Evolutionary conservation across 2,888 invertebrate genomes (phyloP).

Genomic region (Vannuccia rotundouncinata): DNA sequence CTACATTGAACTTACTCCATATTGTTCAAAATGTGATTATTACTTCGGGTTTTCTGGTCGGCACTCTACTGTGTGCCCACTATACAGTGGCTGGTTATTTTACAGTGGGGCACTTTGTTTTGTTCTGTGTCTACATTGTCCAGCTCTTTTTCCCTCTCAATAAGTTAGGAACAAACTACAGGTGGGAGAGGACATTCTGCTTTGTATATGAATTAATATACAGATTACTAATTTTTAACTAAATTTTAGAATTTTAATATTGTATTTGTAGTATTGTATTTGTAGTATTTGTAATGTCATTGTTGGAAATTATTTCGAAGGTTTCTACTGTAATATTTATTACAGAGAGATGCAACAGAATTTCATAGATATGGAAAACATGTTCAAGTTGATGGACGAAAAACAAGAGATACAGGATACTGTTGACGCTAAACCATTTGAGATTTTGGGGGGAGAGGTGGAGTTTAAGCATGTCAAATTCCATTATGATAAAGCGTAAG

Average conservation of each 20-base stretch:
- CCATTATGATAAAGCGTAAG: constrained; percentile 62
- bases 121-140: constrained; percentile 86
- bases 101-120: constrained; percentile 87
- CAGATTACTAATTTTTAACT: too few species aligned
- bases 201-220: too few species aligned
- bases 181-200: too few species aligned
- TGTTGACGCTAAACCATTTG: constrained; percentile 68
- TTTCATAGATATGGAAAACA: constrained; percentile 98
- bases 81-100: constrained; percentile 69
- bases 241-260: too few species aligned
- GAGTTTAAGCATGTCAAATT: constrained; percentile 85
- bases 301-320: too few species aligned
- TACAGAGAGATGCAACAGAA: constrained; percentile 86
- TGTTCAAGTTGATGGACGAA: constrained; percentile 87
- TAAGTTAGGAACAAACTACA: constrained; percentile 95
- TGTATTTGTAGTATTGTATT: not conserved
- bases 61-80: constrained; percentile 79
- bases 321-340: not conserved
- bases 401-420: constrained; percentile 75
- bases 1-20: constrained; percentile 81
- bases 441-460: constrained; percentile 64
- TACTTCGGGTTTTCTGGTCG: constrained; percentile 73
- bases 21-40: constrained; percentile 83
- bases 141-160: constrained; percentile 87
- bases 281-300: too few species aligned